A percentile compares a stretch with the other conserved stretches of the same genome.
phyloP scores from a whole-genome alignment of 2,797 vertebrate species.

The Hephaestus fuliginosus region DNA sequence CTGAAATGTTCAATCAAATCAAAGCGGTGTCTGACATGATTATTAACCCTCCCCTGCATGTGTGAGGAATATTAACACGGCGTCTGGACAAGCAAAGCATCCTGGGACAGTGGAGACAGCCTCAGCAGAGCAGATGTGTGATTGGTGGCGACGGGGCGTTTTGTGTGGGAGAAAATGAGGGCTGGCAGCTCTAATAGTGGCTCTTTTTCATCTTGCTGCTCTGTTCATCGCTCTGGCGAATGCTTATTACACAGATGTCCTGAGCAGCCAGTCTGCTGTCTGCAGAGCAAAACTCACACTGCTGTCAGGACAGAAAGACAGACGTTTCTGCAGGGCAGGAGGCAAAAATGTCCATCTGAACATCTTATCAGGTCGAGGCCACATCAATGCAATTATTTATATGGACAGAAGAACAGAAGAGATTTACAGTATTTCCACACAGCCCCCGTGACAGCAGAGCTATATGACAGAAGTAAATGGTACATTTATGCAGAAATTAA shows the following conservation, averaged over 20 bases:
- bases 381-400: background rate
- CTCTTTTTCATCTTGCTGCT: constrained; percentile 55
- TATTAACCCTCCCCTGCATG: constrained; percentile 32
- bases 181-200: constrained; percentile 43
- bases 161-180: constrained; percentile 45
- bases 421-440: background rate
- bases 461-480: background rate
- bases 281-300: background rate
- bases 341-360: background rate
- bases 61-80: constrained; percentile 34
- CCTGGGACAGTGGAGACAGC: constrained; percentile 33
- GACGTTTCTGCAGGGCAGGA: background rate
- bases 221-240: constrained; percentile 13
- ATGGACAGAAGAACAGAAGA: background rate
- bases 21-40: constrained; percentile 35
- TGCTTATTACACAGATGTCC: constrained; percentile 31
- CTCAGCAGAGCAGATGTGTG: constrained; percentile 31
- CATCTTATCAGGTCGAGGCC: background rate
- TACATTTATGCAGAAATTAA: background rate
- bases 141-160: constrained; percentile 49
- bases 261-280: constrained; percentile 13
- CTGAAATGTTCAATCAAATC: constrained; percentile 36
- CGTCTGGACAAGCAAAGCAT: constrained; percentile 37
- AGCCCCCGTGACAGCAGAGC: too few species aligned
- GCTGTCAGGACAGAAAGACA: background rate